These are phyloP conservation scores for Larimichthys crocea DNA, from an alignment of 2,113 vertebrate genomes.

Conservation along the genomic window DNA sequence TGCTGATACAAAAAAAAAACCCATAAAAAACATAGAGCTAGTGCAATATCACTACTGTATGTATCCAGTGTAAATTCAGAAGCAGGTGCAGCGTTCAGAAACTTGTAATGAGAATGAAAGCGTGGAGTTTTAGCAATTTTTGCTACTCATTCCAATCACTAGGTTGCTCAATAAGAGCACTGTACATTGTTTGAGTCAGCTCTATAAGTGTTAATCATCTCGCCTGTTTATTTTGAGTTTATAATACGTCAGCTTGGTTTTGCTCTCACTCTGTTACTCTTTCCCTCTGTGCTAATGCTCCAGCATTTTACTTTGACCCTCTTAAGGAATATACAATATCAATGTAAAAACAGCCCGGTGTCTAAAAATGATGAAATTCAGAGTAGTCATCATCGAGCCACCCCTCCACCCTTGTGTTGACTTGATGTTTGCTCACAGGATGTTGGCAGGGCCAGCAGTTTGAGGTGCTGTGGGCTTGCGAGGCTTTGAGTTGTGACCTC, in stretches of 20 bases:
- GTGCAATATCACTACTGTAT: too few relatives aligned
- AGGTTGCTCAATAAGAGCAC: neutral
- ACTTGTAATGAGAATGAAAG: too few relatives aligned
- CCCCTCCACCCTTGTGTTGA: conserved; percentile 45
- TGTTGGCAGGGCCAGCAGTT: conserved; percentile 62
- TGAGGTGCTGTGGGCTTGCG: conserved; percentile 60
- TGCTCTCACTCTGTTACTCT: neutral
- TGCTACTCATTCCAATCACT: neutral
- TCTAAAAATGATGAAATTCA: conserved; percentile 59
- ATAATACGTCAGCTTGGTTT: neutral
- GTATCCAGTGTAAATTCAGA: too few relatives aligned
- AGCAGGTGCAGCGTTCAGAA: too few relatives aligned
- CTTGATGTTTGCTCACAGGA: conserved; percentile 68
- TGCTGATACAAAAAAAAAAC: neutral
- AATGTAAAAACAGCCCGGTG: conserved; percentile 19
- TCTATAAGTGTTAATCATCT: neutral
- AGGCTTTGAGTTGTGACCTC: conserved; percentile 79
- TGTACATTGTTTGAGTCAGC: too few relatives aligned
- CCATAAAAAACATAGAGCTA: too few relatives aligned
- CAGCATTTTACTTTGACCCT: neutral
- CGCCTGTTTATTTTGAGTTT: neutral
- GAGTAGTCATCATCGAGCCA: conserved; percentile 43
- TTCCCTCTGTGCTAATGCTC: neutral
- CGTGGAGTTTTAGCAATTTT: too few relatives aligned
- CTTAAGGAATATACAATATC: neutral